Conservation (phyloP, 23 tunicate species). For the Ascidia mentula region DNA sequence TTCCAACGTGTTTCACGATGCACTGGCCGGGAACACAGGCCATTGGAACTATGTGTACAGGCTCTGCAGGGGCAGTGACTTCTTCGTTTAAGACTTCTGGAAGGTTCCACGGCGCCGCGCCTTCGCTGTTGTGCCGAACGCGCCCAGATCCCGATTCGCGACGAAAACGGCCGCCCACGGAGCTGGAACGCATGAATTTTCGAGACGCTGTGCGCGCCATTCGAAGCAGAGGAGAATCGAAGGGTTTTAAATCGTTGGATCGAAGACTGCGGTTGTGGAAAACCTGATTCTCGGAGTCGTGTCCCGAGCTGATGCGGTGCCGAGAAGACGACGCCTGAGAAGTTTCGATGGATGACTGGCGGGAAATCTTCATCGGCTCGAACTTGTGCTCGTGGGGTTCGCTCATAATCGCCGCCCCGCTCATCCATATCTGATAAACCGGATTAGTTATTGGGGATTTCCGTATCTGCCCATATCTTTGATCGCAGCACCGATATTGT, state of each 20-base stretch:
- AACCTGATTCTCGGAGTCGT: not conserved
- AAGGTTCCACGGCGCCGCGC: slow-evolving; percentile 4
- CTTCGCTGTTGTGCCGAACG: slow-evolving; percentile 25
- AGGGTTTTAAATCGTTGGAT: not conserved
- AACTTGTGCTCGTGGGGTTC: not conserved
- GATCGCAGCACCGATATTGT: no score
- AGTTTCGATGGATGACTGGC: not conserved
- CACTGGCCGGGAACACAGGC: slow-evolving; percentile 19
- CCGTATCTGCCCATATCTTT: no score
- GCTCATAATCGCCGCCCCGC: not conserved
- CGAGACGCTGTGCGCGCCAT: not conserved
- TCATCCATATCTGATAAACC: not conserved
- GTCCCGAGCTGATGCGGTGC: not conserved
- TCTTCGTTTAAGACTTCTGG: not conserved
- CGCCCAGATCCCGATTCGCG: slow-evolving; percentile 15
- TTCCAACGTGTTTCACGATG: slow-evolving; percentile 39
- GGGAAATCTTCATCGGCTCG: not conserved
- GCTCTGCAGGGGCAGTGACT: not conserved
- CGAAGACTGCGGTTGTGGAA: not conserved
- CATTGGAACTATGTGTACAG: not conserved
- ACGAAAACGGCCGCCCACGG: slow-evolving; percentile 11
- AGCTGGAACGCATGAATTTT: slow-evolving; percentile 1
- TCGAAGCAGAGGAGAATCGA: not conserved
- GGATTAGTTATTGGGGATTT: no score
- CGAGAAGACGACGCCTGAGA: not conserved